Evolutionary conservation across 2,797 vertebrate genomes (phyloP), one percentile per base, ranked within the genome.

Genomic region (Sarcophilus harrisii): DNA sequence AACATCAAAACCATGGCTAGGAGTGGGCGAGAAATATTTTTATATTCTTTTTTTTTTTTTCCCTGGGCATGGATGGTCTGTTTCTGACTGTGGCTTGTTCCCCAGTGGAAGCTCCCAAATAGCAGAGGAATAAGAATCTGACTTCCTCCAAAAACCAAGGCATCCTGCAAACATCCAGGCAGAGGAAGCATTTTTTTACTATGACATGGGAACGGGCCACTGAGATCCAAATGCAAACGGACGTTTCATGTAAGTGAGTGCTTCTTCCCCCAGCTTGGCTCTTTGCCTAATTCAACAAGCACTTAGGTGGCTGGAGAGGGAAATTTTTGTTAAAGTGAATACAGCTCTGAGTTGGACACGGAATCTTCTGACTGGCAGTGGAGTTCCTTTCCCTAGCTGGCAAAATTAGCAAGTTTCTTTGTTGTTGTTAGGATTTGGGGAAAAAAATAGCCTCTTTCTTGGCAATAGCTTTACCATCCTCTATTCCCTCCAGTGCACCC

Each of bases 1-100:
- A 98, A 97, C 98, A 97, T 98, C 97, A 98, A 98, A 98, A 97
- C 95, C 95, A 87, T 98, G 98, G 97, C 98, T 97, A 98, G 95
- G 98, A 98, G 98, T 98, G 96, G 98, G 98, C 13, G 96, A 98
- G 96, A 95, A 97, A 97, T 98, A 97, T 97, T 97, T 98, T 96
- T 96, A 81, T 92, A 92, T 98, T 97, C 6, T 45, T 81, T 87
- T 87, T 94, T 95, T 96, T 97, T 92, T 55, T 55, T 55, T 96
- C 66, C 28, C 97, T 97, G 0, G 94, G 90, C 91, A 1, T 91
- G 93, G 93, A 45, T 59, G 95, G 96, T 93, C 96, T 49, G 29
- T 97, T 98, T 96, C 96, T 97, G 49, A 94, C 96, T 60, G 73
- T 98, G 92, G 92, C 4, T 90, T 97, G 54, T 93, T n/a, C 90